Evolutionary conservation across 35 echinoderm and acorn worm genomes (phyloP), one percentile per base, ranked within the genome.

Genomic region (Ophiothrix spiculata): DNA sequence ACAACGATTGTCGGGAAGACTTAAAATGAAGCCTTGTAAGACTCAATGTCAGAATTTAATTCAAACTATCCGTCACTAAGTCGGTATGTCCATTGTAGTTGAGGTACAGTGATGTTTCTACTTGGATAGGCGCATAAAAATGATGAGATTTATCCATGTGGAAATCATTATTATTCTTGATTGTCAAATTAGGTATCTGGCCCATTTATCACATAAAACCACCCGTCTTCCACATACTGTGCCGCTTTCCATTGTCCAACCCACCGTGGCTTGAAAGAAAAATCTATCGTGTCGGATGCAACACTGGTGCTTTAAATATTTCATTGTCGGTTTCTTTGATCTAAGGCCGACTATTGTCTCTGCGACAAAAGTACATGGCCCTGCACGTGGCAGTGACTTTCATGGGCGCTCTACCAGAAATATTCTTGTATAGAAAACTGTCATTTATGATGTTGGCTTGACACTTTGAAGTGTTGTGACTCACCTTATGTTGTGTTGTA

Each of bases 151-250:
- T 69, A 69, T 69, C 60, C 60, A 69, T 69, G 60, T 69, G 60
- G 60, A 69, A 69, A 69, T 6, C 60, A 25, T 69, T 69, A 69
- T 69, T 69, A 15, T 25, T 28, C 8, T 6, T 49, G 3, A 69
- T 12, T 15, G 60, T 69, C 60, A 69, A n/a, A n/a, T n/a, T n/a
- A n/a, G n/a, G n/a, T 69, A 69, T 69, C 60, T 69, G 60, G 3
- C 23, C 60, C 25, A 69, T 69, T 69, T 69, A 69, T 69, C 60
- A 69, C n/a, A n/a, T n/a, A n/a, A n/a, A n/a, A n/a, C n/a, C n/a
- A n/a, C n/a, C n/a, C n/a, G n/a, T n/a, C n/a, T 15, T 28, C 60
- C 3, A 28, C 60, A 6, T 1, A 15, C 60, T n/a, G 60, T 6
- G 6, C 23, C 60, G 23, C 60, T 69, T 15, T 69, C 60, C 60